A percentile compares a stretch with the other conserved stretches of the same genome.
Evolutionary conservation across 2,888 invertebrate species (phyloP).

Genomic region (Drosophila hamatofila): DNA sequence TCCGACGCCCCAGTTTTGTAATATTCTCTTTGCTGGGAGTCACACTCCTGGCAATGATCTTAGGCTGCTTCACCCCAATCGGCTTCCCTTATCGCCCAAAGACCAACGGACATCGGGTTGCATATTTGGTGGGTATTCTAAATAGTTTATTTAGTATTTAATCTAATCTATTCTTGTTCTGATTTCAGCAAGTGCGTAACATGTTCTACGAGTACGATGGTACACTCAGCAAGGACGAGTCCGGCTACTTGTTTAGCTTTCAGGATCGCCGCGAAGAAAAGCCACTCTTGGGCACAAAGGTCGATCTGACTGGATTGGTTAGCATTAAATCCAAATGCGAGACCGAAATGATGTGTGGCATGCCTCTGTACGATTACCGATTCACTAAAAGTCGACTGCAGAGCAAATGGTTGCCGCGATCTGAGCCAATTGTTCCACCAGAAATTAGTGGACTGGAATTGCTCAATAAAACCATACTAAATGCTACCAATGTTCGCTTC

Average conservation of each 20-base stretch:
- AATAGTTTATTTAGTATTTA: not conserved
- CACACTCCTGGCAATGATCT: slow-evolving; percentile 24
- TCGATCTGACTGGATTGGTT: slow-evolving; percentile 61
- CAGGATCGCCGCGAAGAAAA: slow-evolving; percentile 83
- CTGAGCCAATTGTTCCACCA: slow-evolving; percentile 57
- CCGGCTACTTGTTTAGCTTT: slow-evolving; percentile 85
- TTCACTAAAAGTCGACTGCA: slow-evolving; percentile 46
- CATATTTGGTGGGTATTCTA: slow-evolving; percentile 84
- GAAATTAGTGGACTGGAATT: slow-evolving; percentile 61
- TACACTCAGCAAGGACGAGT: slow-evolving; percentile 83
- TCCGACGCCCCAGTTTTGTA: slow-evolving; percentile 55
- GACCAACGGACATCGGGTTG: slow-evolving; percentile 83
- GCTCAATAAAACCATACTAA: slow-evolving; percentile 55
- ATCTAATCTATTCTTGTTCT: slow-evolving; percentile 9
- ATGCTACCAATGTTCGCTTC: slow-evolving; percentile 54
- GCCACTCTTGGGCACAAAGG: slow-evolving; percentile 40
- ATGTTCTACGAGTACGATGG: slow-evolving; percentile 84
- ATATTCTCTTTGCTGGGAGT: slow-evolving; percentile 35
- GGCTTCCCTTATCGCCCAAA: slow-evolving; percentile 87
- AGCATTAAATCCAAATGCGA: slow-evolving; percentile 61
- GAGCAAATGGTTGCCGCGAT: slow-evolving; percentile 69
- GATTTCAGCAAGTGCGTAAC: slow-evolving; percentile 85
- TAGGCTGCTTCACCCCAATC: slow-evolving; percentile 85
- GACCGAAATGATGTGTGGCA: slow-evolving; percentile 74
- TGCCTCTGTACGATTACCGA: slow-evolving; percentile 74